These are phyloP conservation scores for Osmoderma eremita DNA, from an alignment of 2,888 invertebrate genomes.

Conservation along the genomic window DNA sequence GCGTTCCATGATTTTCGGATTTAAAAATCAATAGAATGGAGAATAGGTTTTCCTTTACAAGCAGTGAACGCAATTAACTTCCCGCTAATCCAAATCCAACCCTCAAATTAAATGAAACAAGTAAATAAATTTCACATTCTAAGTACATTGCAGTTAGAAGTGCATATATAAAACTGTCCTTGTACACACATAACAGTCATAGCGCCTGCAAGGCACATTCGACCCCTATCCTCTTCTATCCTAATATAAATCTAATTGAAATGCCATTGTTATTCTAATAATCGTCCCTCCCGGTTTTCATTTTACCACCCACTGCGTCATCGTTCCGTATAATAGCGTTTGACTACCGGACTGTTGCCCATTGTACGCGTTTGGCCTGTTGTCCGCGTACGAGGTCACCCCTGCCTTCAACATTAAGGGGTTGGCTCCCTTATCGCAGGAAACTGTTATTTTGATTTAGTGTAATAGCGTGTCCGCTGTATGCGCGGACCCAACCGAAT, in stretches of 20 bases:
- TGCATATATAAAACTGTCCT: no score
- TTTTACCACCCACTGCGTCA: constrained; percentile 37
- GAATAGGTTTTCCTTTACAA: no score
- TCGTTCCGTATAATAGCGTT: constrained; percentile 33
- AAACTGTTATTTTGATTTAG: constrained; percentile 37
- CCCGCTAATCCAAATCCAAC: background rate
- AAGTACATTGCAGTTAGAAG: background rate
- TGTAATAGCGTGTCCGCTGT: constrained; percentile 1
- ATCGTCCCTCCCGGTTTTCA: constrained; percentile 31
- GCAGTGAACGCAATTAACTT: no score
- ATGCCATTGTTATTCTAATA: constrained; percentile 41
- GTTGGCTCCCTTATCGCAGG: constrained; percentile 16
- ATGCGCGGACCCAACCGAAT: constrained; percentile 11
- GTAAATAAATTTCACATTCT: constrained; percentile 1
- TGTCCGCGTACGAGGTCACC: constrained; percentile 6
- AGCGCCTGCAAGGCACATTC: background rate
- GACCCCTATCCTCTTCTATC: constrained; percentile 22
- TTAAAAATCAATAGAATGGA: no score
- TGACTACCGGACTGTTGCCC: constrained; percentile 31
- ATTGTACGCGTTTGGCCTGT: constrained; percentile 19
- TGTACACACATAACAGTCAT: no score
- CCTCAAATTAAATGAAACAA: constrained; percentile 1
- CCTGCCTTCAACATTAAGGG: constrained; percentile 20
- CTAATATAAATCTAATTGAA: constrained; percentile 40
- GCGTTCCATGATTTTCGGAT: no score